phyloP scores from a whole-genome alignment of 2,888 invertebrate species.

The Xylocampa areola region DNA sequence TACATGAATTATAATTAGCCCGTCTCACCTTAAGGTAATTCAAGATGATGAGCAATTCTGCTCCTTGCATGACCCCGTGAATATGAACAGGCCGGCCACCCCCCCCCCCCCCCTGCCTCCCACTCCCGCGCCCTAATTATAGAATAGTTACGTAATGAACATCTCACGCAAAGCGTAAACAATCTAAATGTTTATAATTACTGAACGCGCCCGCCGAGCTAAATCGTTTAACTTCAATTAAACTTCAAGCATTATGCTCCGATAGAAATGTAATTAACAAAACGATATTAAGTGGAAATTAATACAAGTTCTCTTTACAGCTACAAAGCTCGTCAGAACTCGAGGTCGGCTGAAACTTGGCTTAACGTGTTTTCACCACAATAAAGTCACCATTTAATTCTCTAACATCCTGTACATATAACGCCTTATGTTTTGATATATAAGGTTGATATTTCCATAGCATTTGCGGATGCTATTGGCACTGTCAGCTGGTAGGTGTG shows the following conservation, averaged over 20 bases:
- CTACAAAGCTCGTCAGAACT: constrained; percentile 71
- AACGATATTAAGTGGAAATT: constrained; percentile 70
- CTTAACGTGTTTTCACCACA: constrained; percentile 66
- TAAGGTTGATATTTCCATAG: constrained; percentile 45
- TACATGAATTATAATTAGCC: constrained; percentile 16
- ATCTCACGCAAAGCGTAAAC: constrained; percentile 41
- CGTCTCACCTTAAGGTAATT: constrained; percentile 7
- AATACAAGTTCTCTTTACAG: constrained; percentile 71
- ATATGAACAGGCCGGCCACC: constrained; percentile 25
- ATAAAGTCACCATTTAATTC: constrained; percentile 33
- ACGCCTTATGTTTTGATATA: constrained; percentile 11
- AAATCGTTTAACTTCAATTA: constrained; percentile 59
- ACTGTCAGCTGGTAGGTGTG: constrained; percentile 59
- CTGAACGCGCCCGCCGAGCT: constrained; percentile 32
- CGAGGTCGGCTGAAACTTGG: constrained; percentile 75
- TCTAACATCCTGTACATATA: constrained; percentile 5
- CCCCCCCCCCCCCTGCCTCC: too few relatives aligned
- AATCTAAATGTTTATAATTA: constrained; percentile 53
- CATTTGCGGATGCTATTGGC: constrained; percentile 38
- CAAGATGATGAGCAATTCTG: constrained; percentile 21
- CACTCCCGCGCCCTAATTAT: constrained; percentile 42
- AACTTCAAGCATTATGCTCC: constrained; percentile 61
- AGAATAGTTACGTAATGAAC: constrained; percentile 41
- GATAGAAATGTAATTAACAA: constrained; percentile 65
- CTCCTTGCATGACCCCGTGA: constrained; percentile 36